Base-by-base conservation (phyloP, 2,113 vertebrate species). In the Abramis brama region DNA sequence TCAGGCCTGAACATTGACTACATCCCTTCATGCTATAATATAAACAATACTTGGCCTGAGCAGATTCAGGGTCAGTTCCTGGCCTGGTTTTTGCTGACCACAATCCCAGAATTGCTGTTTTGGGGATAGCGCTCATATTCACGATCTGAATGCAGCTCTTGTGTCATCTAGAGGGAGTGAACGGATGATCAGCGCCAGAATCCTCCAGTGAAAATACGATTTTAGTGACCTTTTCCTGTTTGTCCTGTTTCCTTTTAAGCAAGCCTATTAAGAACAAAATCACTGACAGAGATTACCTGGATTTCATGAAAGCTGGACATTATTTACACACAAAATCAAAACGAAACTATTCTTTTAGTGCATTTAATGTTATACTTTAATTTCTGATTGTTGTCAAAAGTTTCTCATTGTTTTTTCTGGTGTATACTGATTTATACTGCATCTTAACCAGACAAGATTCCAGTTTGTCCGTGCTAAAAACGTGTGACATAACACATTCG, bases 141-240 rank as follows among this genome's bases (percentile, higher is more conserved):
- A 77, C 11, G 39, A 1, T 75, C 73, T 75, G 43, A 75, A 75
- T 75, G 73, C n/a, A 25, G n/a, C 73, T 75, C 73, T 75, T 59
- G 76, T 79, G 27, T 57, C 52, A 59, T 57, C 76, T 9, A 79
- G 30, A 79, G 30, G 27, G 50, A 57, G 50, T 12, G 52, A 59
- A 79, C 9, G 1, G 19, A 59, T 27, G 73, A 45, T 50, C 73
- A 50, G 23, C 2, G 73, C 73, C 73, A 75, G 73, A 30, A 57
- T 36, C 30, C 25, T 52, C 25, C 13, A 8, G 47, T 19, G n/a
- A 57, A 57, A 57, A 12, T n/a, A 23, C 0, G 13, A 47, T 75
- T 50, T 27, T 43, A 15, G 10, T 74, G 71, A 47, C 71, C 19
- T 74, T 74, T 75, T 21, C 5, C 2, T 45, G 5, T 64, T 64